Conservation (phyloP, 2,113 vertebrate genomes). For the Podarcis raffonei region DNA sequence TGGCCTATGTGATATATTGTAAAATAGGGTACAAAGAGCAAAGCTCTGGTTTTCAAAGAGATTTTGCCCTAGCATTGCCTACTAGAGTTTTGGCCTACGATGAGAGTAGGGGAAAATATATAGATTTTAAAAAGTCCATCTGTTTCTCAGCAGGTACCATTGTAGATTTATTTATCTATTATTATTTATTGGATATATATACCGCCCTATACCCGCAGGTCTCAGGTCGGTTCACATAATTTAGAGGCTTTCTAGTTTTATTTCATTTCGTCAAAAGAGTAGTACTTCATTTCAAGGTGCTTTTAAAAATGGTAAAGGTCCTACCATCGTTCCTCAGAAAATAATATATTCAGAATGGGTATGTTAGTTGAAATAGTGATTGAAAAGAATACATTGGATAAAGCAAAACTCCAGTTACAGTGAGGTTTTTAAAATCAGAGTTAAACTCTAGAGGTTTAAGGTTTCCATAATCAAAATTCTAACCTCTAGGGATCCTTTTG, state of each 20-base stretch:
- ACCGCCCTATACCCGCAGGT: too few species aligned
- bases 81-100: background rate
- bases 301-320: background rate
- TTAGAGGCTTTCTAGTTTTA: background rate
- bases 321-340: background rate
- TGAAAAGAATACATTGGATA: background rate
- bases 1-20: background rate
- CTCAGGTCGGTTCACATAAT: too few species aligned
- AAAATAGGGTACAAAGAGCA: background rate
- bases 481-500: background rate
- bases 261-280: background rate
- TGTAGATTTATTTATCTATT: background rate
- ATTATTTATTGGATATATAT: too few species aligned
- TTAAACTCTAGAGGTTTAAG: background rate
- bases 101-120: accelerated
- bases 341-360: background rate
- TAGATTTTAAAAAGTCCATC: background rate
- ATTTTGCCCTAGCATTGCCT: accelerated
- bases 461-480: background rate
- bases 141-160: background rate
- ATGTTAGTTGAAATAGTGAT: background rate
- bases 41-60: background rate
- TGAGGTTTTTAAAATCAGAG: background rate
- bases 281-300: background rate
- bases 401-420: background rate